phyloP scores from a whole-genome alignment of 2,113 vertebrate genomes.

The Synchiropus splendidus region DNA sequence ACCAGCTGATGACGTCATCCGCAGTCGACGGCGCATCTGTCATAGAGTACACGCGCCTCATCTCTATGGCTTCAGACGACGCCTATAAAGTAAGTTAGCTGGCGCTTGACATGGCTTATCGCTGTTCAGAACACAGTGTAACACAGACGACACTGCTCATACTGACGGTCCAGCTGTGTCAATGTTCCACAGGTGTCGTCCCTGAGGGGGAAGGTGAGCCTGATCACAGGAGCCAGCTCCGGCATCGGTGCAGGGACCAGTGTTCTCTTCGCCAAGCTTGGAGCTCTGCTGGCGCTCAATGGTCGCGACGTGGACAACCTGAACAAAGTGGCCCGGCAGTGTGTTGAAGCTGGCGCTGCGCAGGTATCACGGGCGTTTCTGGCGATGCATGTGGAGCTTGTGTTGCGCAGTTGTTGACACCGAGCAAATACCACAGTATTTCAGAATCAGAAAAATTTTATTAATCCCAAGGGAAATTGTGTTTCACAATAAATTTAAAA shows the following conservation, averaged over 20 bases:
- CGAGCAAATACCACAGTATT: too few species aligned
- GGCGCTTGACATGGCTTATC: not conserved
- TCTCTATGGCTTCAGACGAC: conserved; percentile 41
- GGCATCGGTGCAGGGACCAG: conserved; percentile 70
- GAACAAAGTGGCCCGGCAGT: conserved; percentile 47
- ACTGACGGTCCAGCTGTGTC: not conserved
- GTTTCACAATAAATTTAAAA: too few species aligned
- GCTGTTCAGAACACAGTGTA: not conserved
- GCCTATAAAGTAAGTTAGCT: conserved; percentile 43
- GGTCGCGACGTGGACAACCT: conserved; percentile 69
- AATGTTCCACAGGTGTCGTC: conserved; percentile 53
- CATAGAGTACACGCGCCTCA: too few species aligned
- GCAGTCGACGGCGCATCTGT: not conserved
- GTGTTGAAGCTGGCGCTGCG: conserved; percentile 37
- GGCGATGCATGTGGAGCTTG: too few species aligned
- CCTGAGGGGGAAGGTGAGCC: conserved; percentile 62
- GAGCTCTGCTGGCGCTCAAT: conserved; percentile 65
- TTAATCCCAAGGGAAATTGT: too few species aligned
- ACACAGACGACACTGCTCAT: not conserved
- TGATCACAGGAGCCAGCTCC: conserved; percentile 74
- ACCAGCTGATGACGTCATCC: conserved; percentile 27
- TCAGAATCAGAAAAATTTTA: too few species aligned
- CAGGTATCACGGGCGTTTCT: conserved; percentile 39
- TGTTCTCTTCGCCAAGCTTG: conserved; percentile 67
- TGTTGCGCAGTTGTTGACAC: too few species aligned